Conservation (phyloP, 2,113 vertebrate genomes). For the Pelmatolapia mariae region DNA sequence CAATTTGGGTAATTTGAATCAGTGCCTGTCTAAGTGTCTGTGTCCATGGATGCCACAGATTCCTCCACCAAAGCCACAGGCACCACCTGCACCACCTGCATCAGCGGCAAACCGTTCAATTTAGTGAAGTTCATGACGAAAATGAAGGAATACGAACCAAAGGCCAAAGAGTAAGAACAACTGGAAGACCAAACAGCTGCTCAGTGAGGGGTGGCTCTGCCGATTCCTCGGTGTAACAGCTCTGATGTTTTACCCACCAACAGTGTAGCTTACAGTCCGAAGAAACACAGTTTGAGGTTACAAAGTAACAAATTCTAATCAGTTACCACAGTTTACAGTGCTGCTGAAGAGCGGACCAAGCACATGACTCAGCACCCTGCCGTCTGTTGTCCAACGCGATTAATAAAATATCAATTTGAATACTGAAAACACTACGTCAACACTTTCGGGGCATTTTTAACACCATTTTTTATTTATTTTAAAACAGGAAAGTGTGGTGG, state of each 20-base stretch:
- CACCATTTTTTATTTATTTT: background rate
- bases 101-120: slow-evolving; percentile 28
- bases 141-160: background rate
- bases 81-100: slow-evolving; percentile 37
- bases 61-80: slow-evolving; percentile 66
- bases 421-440: background rate
- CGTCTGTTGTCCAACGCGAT: background rate
- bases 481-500: background rate
- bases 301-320: background rate
- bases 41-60: slow-evolving; percentile 7
- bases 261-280: background rate
- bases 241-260: background rate
- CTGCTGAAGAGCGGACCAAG: background rate
- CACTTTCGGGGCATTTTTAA: background rate
- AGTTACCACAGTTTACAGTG: background rate
- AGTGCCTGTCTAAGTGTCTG: background rate
- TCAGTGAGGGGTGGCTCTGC: background rate
- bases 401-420: background rate
- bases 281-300: background rate
- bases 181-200: background rate
- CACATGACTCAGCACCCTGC: background rate
- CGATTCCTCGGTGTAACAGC: background rate
- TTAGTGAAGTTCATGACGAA: background rate
- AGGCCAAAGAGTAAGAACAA: background rate
- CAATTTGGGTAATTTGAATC: slow-evolving; percentile 75